Conservation (phyloP, 64 coral and sea anemone species). For the Dendronephthya gigantea region DNA sequence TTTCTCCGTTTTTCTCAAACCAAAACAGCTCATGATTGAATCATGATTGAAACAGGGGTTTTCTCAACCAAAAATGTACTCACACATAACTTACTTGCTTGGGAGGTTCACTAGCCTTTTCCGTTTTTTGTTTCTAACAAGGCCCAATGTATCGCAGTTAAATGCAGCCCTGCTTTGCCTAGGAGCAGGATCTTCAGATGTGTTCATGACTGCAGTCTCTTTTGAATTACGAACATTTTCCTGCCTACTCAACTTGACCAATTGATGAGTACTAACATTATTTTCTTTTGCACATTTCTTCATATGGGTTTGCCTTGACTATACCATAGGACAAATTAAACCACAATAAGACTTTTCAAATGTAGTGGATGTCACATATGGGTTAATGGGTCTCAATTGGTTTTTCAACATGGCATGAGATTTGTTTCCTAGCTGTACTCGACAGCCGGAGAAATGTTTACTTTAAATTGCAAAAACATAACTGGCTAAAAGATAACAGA, state of each 20-base stretch:
- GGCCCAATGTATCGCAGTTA: not conserved
- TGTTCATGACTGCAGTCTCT: not conserved
- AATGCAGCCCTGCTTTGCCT: not conserved
- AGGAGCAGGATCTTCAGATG: not conserved
- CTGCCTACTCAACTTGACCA: slow-evolving; percentile 47
- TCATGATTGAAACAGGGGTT: too few relatives aligned
- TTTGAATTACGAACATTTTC: slow-evolving; percentile 7
- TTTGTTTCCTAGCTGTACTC: too few relatives aligned
- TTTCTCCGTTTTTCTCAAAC: not conserved
- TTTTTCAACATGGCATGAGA: too few relatives aligned
- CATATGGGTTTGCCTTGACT: slow-evolving; percentile 61
- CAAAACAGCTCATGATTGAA: too few relatives aligned
- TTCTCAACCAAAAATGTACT: not conserved
- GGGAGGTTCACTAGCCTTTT: not conserved
- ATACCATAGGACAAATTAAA: slow-evolving; percentile 6
- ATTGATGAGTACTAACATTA: slow-evolving; percentile 42
- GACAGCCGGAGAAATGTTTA: too few relatives aligned
- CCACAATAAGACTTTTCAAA: not conserved
- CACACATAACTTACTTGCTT: not conserved
- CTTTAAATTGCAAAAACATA: too few relatives aligned
- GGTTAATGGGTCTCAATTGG: too few relatives aligned
- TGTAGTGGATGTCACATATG: too few relatives aligned
- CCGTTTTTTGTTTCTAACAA: not conserved
- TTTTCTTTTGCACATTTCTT: slow-evolving; percentile 85
- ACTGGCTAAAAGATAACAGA: too few relatives aligned